phyloP scores from a whole-genome alignment of 2,113 vertebrate genomes.

The Echinops telfairi region DNA sequence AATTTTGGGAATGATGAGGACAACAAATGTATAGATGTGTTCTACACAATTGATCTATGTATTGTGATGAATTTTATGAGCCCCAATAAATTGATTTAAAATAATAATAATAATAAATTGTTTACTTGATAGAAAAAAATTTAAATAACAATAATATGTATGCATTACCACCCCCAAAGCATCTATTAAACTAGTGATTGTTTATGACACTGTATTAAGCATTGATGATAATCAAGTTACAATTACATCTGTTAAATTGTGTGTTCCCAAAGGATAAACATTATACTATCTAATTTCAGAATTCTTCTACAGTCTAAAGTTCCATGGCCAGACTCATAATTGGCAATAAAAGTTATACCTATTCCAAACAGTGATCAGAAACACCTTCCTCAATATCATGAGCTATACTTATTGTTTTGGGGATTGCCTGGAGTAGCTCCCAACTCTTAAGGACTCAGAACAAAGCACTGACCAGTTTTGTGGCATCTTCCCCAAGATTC shows the following conservation, averaged over 20 bases:
- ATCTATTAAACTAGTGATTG: neutral
- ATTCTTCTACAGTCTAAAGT: neutral
- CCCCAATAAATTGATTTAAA: no score
- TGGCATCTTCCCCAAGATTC: neutral
- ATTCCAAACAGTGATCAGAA: neutral
- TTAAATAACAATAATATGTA: slow-evolving; percentile 27
- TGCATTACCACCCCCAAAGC: neutral
- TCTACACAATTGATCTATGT: no score
- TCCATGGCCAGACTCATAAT: neutral
- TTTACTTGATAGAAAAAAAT: no score
- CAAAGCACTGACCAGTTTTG: neutral
- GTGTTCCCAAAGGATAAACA: neutral
- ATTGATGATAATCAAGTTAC: slow-evolving; percentile 9
- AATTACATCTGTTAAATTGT: neutral
- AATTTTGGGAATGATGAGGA: no score
- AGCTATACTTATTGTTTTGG: neutral
- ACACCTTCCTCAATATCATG: neutral
- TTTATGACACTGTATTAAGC: neutral
- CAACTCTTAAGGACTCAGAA: neutral
- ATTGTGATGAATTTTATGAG: no score
- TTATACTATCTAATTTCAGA: neutral
- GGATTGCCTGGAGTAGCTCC: no score
- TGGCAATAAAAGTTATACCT: neutral
- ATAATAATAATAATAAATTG: no score
- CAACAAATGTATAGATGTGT: no score